Base-by-base conservation (phyloP, 2,797 vertebrate species). In the Falco rusticolus region DNA sequence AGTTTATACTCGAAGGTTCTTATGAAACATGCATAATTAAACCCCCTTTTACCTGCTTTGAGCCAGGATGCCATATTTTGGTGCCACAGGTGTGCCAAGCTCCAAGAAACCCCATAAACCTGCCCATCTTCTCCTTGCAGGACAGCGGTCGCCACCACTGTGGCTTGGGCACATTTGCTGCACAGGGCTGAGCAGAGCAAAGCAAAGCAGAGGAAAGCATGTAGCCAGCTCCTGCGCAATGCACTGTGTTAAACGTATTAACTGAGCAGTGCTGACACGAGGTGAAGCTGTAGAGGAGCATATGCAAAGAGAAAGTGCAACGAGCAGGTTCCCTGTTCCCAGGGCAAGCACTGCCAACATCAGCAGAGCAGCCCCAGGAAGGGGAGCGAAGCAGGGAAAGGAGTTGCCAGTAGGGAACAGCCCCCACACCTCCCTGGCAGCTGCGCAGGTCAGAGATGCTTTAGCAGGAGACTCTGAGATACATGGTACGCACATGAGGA, bases 241-340 rank as follows among this genome's bases (percentile, higher is more conserved):
- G 7, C 12, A 3, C 6, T 12, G 28, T 4, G 2, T 28, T n/a
- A 43, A n/a, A 63, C 72, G 5, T 8, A 43, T 37, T 24, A 25
- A 16, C 7, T 39, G 26, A 20, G 8, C 28, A 57, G 37, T 0
- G 3, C 22, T 31, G 37, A 43, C 10, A 15, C 0, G 3, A 59
- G 12, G 7, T 31, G 31, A 86, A 59, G 43, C 6, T 16, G 17
- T 24, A 53, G 26, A 22, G 20, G 16, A 84, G 13, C 10, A 3
- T 3, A 28, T 9, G 16, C 34, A 34, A 28, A 3, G 25, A 57
- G n/a, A 31, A 75, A 84, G 29, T 6, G 21, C 33, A 80, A 45
- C 0, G 2, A 61, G 6, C 5, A 16, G 10, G 47, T 29, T 65
- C 29, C 15, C 9, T 2, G 0, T 28, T 39, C 20, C 28, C 1